Evolutionary conservation across 2,113 vertebrate species (phyloP), one percentile per base, ranked within the genome.

Genomic region (Lagopus muta): DNA sequence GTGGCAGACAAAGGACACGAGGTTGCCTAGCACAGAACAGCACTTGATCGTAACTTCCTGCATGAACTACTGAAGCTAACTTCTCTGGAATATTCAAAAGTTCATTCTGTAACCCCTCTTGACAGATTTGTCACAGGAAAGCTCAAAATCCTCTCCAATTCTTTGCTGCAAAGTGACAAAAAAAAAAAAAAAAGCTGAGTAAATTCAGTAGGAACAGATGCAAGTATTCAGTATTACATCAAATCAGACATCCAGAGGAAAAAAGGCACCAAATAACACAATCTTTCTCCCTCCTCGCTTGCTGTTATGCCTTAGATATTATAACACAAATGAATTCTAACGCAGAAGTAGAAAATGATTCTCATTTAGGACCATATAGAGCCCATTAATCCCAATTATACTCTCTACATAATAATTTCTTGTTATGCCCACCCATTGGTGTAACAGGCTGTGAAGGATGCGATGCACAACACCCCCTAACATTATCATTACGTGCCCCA

Each of bases 91-190:
- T 18, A 57, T 19, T 19, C 54, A 32, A 6, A 57, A 1, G 4
- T 38, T 62, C 30, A n/a, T 4, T 58, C 60, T 58, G 71, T 34
- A 84, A 69, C 47, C 74, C 5, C 22, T 84, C 47, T 36, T 11
- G 9, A 16, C 84, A 89, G 34, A 14, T 47, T 7, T 76, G 21
- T 15, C 6, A 60, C 15, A 72, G 32, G 19, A 78, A 91, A 81
- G 25, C 3, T 25, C 19, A 11, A 4, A 2, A 3, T 13, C 47
- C 30, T 9, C 1, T 22, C 34, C 34, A 55, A 57, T 2, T 42
- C 30, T 72, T 54, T 42, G 7, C 11, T 60, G n/a, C 10, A 48
- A 69, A 77, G 22, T 5, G 7, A 58, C 13, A 27, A 52, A 67
- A 87, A 50, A 81, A 38, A 38, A 38, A 84, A 57, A 3, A 14